Evolutionary conservation across 2,113 vertebrate genomes (phyloP).

Genomic region (Phodopus roborovskii): DNA sequence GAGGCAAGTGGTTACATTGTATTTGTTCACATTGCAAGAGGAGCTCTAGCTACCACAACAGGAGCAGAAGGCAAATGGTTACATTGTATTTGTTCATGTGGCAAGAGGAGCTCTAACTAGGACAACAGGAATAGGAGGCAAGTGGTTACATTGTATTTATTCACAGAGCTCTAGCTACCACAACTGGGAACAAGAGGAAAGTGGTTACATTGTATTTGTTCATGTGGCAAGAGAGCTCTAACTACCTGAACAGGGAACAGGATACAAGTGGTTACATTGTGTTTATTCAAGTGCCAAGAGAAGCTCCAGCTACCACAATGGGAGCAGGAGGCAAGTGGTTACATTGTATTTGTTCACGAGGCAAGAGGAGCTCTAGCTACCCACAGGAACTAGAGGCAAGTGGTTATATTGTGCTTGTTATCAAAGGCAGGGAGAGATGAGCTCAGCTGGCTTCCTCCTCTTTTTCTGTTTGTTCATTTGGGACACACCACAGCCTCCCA

Average conservation of each 20-base stretch:
- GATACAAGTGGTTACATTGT: not conserved
- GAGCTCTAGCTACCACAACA: not conserved
- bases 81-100: not conserved
- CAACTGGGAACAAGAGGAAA: not conserved
- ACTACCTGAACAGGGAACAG: not conserved
- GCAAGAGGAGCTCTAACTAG: not conserved
- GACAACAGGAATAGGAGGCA: not conserved
- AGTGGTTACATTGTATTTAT: not conserved
- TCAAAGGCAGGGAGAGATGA: not conserved
- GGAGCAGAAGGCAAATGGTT: not conserved
- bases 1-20: not conserved
- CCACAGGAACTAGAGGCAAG: not conserved
- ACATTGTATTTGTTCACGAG: not conserved
- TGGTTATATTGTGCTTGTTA: not conserved
- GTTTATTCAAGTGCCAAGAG: not conserved
- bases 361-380: not conserved
- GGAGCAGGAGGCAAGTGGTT: not conserved
- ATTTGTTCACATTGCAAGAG: not conserved
- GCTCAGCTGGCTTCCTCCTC: not conserved
- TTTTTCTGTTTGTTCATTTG: not conserved
- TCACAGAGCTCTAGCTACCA: not conserved
- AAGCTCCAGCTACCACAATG: too few species aligned
- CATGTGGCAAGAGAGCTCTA: not conserved
- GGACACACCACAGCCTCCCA: not conserved
- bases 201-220: not conserved